Base-by-base conservation (phyloP, 1,140 invertebrate species). In the Gonatopus flavifemur region DNA sequence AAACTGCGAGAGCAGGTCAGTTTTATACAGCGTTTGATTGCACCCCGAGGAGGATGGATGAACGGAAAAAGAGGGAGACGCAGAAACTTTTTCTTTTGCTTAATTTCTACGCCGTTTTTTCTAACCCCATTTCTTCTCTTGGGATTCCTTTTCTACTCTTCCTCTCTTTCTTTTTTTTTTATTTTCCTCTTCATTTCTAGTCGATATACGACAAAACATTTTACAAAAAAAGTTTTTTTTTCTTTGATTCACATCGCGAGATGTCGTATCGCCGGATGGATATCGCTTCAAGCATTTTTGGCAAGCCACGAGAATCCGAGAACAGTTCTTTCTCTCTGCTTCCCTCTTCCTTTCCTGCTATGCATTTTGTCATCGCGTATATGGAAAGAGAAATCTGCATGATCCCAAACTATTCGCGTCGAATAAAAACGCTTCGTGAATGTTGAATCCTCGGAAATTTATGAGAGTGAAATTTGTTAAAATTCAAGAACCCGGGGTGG, bases 1-100 rank as follows among this genome's bases (percentile, higher is more conserved):
- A n/a, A n/a, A 55, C 30, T 42, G 24, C 48, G 52, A n/a, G n/a
- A 55, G 48, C 52, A 24, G 48, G 52, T 55, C 52, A 55, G 52
- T 55, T 55, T 44, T 42, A n/a, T n/a, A 33, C 41, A 32, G 39
- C 28, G 48, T 21, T 51, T 24, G 36, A 55, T 55, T 36, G 35
- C n/a, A n/a, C n/a, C n/a, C 9, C 15, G 31, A 13, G 18, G 0
- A 8, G 15, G 5, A 19, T 18, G n/a, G n/a, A 45, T 31, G 9
- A 31, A 43, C 8, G 30, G 32, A 32, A 40, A 45, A n/a, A 33
- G 25, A 2, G 6, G 12, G 13, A 3, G 31, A 13, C 3, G 3
- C 18, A 16, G 7, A 31, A 3, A 32, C 20, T 15, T 16, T 20
- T 41, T 49, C 39, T 22, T 41, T 21, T 24, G 33, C 28, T 46